Base-by-base conservation (phyloP, 2,113 vertebrate genomes). In the Tupaia tana region DNA sequence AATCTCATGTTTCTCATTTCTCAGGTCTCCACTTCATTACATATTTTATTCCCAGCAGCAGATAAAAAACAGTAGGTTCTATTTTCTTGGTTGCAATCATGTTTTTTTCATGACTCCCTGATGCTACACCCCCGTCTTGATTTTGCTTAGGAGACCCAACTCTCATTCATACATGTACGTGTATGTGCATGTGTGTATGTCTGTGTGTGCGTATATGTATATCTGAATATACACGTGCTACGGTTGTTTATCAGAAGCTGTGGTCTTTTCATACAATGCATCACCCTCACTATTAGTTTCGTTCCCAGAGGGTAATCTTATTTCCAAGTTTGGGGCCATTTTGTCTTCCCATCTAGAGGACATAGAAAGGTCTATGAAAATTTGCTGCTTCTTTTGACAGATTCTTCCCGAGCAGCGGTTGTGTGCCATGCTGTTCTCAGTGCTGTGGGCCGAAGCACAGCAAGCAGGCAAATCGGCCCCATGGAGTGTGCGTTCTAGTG, bases 301-400 rank as follows among this genome's bases (percentile, higher is more conserved):
- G 11, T 56, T 70, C 52, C 29, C 69, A 88, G 56, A 80, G 9
- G 18, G 15, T 71, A 81, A 81, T 31, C 7, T 94, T 81, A 77
- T 88, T 88, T 88, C 70, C 22, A 52, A 69, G 43, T 89, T 94
- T 73, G 29, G n/a, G 83, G 29, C 19, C 15, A 85, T 80, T 86
- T 92, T 73, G 31, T 27, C 67, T 91, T 9, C 78, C 19, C 7
- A 24, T 56, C 43, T 78, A 73, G 70, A 78, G 27, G 75, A 34
- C 43, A 81, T 20, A 61, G 43, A 43, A 43, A 43, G 43, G 66
- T 78, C 71, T 56, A 13, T 58, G 69, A 90, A 22, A 71, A 66
- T 74, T 70, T 10, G 16, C 63, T 73, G 16, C 31, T 86, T 85
- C 22, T 86, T 69, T 59, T 27, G 90, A 61, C 43, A 31, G 22